phyloP scores from a whole-genome alignment of 1,140 invertebrate genomes.

The Steinernema khuongi region DNA sequence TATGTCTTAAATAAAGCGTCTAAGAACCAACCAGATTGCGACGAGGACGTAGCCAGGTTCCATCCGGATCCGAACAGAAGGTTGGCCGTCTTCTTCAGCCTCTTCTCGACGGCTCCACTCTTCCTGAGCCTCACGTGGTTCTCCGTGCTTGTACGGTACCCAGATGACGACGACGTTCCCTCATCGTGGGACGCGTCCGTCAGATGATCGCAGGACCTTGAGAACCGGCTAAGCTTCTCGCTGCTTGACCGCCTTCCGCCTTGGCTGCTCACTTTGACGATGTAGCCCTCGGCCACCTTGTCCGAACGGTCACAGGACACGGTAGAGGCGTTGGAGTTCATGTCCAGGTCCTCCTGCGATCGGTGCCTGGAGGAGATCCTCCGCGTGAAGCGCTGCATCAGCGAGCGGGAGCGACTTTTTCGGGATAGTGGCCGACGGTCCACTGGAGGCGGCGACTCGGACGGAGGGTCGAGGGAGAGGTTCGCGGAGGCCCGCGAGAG shows the following conservation, averaged over 20 bases:
- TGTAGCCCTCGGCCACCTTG: not conserved
- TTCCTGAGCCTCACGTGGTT: not conserved
- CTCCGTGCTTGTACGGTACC: not conserved
- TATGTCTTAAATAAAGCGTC: not conserved
- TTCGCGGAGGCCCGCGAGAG: not conserved
- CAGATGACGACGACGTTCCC: not conserved
- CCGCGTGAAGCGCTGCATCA: not conserved
- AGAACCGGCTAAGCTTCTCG: not conserved
- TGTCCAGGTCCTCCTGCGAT: not conserved
- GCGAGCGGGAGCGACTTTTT: not conserved
- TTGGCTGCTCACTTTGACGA: not conserved
- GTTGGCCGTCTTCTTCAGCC: not conserved
- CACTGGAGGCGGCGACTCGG: not conserved
- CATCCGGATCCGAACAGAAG: not conserved
- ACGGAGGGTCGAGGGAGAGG: not conserved
- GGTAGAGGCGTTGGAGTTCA: not conserved
- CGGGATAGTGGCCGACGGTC: not conserved
- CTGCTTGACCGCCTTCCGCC: not conserved
- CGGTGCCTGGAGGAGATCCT: not conserved
- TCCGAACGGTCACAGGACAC: not conserved
- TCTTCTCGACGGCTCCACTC: not conserved
- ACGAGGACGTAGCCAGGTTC: not conserved
- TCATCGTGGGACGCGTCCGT: not conserved
- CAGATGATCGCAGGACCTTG: conserved; percentile 3
- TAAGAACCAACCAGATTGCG: not conserved